phyloP scores from a whole-genome alignment of 1,140 invertebrate species.

The Drosophila azteca region DNA sequence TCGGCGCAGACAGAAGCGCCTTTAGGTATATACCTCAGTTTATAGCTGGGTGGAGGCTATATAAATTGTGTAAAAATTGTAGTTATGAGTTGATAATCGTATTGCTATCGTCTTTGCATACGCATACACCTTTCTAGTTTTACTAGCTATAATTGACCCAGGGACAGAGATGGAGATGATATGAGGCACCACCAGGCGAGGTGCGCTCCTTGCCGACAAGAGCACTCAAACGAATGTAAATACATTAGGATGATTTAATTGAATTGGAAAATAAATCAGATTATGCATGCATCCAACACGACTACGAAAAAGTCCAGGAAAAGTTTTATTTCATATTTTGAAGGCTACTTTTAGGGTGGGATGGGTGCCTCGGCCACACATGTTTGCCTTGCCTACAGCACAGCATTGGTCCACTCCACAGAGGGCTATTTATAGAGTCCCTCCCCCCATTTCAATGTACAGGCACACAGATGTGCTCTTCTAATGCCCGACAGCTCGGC shows the following conservation, averaged over 20 bases:
- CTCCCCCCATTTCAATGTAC: not conserved
- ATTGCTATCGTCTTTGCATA: constrained; percentile 10
- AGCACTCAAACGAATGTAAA: constrained; percentile 43
- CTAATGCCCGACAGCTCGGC: not conserved
- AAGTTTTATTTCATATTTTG: constrained; percentile 13
- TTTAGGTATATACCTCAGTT: constrained; percentile 63
- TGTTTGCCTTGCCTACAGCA: not conserved
- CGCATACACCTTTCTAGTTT: constrained; percentile 12
- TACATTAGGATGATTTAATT: constrained; percentile 47
- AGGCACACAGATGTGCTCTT: constrained; percentile 25
- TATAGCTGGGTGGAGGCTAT: constrained; percentile 72
- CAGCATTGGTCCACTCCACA: constrained; percentile 50
- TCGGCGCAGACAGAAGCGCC: constrained; percentile 49
- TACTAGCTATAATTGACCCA: constrained; percentile 1
- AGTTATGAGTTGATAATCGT: constrained; percentile 56
- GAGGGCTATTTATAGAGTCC: constrained; percentile 66
- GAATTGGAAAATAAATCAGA: constrained; percentile 50
- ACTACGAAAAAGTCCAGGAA: constrained; percentile 9
- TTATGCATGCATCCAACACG: constrained; percentile 11
- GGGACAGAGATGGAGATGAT: not conserved
- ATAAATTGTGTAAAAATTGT: constrained; percentile 56
- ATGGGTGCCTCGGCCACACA: constrained; percentile 1
- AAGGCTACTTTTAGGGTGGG: constrained; percentile 15
- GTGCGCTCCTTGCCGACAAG: constrained; percentile 8
- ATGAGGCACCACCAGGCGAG: too few species aligned